Percentiles rank a stretch among this genome's conserved stretches.
Conservation (phyloP, 2,888 invertebrate species). For the Drosophila anomalata region DNA sequence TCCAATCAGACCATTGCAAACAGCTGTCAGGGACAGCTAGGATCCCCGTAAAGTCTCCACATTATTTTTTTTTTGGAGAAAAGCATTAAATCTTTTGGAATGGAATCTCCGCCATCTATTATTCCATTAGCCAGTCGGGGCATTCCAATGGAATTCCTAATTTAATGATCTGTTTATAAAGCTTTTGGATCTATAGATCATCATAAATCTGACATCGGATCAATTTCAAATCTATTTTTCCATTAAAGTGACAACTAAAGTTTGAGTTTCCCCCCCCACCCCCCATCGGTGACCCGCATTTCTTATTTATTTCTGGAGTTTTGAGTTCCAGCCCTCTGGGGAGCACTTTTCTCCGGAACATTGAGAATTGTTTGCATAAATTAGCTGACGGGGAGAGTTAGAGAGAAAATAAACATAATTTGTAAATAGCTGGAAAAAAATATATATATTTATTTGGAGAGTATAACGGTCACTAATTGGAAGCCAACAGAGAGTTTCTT, state of each 20-base stretch:
- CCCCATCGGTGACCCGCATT: constrained; percentile 22
- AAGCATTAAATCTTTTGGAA: background rate
- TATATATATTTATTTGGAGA: constrained; percentile 8
- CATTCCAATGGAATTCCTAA: constrained; percentile 11
- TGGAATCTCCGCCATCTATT: constrained; percentile 10
- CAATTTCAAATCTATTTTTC: constrained; percentile 20
- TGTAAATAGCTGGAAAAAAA: constrained; percentile 52
- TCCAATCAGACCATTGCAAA: constrained; percentile 24
- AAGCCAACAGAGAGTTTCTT: constrained; percentile 52
- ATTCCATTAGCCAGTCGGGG: constrained; percentile 17
- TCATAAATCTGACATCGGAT: constrained; percentile 36
- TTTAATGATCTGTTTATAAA: constrained; percentile 34
- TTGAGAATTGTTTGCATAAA: constrained; percentile 73
- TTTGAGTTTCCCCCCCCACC: background rate
- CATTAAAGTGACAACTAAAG: constrained; percentile 24
- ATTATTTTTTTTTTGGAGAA: background rate
- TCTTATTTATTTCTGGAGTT: constrained; percentile 21
- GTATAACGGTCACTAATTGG: constrained; percentile 63
- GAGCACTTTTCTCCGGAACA: constrained; percentile 47
- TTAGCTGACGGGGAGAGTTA: constrained; percentile 49
- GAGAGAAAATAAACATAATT: constrained; percentile 60
- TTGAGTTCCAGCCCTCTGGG: constrained; percentile 5
- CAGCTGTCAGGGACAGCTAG: constrained; percentile 11
- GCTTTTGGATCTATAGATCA: constrained; percentile 12
- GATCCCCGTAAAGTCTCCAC: constrained; percentile 5